phyloP scores from a whole-genome alignment of 2,888 invertebrate genomes.

The Volucella zonaria region DNA sequence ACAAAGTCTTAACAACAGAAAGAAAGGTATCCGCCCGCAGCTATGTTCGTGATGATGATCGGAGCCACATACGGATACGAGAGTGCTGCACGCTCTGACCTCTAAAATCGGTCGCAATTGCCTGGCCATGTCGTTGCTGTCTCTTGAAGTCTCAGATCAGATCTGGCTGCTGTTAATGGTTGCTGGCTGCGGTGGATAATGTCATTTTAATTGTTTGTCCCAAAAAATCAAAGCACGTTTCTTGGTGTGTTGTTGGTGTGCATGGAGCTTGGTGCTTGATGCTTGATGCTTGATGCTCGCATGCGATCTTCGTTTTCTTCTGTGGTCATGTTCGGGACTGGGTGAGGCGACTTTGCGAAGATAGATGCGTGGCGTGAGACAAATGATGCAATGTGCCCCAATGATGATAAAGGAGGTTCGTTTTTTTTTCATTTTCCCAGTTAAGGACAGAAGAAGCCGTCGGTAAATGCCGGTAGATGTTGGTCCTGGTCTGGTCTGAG shows the following conservation, averaged over 20 bases:
- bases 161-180: slow-evolving; percentile 21
- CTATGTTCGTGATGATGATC: slow-evolving; percentile 69
- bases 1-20: slow-evolving; percentile 53
- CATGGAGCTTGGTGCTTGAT: neutral
- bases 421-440: neutral
- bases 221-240: slow-evolving; percentile 70
- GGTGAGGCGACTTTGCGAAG: slow-evolving; percentile 57
- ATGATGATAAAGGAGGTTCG: slow-evolving; percentile 61
- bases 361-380: slow-evolving; percentile 73
- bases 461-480: neutral
- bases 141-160: slow-evolving; percentile 45
- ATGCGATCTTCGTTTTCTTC: slow-evolving; percentile 54
- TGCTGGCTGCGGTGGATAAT: slow-evolving; percentile 64
- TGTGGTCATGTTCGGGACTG: slow-evolving; percentile 48
- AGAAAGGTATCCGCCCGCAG: slow-evolving; percentile 73
- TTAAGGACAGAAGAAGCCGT: neutral
- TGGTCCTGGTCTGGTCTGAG: slow-evolving; percentile 9
- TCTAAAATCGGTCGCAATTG: slow-evolving; percentile 49
- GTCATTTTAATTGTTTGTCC: slow-evolving; percentile 75
- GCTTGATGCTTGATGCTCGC: slow-evolving; percentile 28
- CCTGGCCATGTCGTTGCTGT: slow-evolving; percentile 29
- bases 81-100: slow-evolving; percentile 63
- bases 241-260: too few species aligned
- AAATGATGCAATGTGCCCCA: slow-evolving; percentile 54
- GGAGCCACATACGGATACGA: slow-evolving; percentile 39